Percentiles rank a stretch among this genome's conserved stretches.
These are phyloP conservation scores for Lasius platythorax DNA, from an alignment of 2,888 invertebrate genomes.

Conservation along the genomic window DNA sequence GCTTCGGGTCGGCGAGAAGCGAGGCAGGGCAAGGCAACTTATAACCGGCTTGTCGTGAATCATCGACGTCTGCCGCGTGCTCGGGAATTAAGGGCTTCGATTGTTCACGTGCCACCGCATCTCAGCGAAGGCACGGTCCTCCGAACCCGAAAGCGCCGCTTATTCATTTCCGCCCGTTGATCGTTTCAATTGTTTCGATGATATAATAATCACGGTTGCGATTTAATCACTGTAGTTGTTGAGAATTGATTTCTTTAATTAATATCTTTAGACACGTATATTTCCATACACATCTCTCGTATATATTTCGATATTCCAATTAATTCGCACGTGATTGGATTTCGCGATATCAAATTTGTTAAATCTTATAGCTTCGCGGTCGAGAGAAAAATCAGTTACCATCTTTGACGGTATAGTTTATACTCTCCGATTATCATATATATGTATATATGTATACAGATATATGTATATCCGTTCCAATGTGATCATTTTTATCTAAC, in stretches of 20 bases:
- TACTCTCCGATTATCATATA: background rate
- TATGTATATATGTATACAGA: too few relatives aligned
- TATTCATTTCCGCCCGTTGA: background rate
- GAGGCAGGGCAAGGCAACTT: background rate
- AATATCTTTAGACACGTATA: background rate
- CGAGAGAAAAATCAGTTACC: background rate
- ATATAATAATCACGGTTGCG: slow-evolving; percentile 17
- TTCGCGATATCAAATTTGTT: background rate
- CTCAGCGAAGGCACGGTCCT: background rate
- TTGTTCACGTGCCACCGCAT: slow-evolving; percentile 57
- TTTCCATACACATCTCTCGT: background rate
- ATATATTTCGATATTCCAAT: background rate
- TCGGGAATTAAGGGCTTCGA: slow-evolving; percentile 71
- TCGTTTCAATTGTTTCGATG: slow-evolving; percentile 15
- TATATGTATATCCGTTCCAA: background rate
- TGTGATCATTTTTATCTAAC: background rate
- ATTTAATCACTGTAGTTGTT: background rate
- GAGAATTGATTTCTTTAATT: background rate
- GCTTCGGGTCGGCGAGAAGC: slow-evolving; percentile 3
- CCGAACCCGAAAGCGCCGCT: background rate
- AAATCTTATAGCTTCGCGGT: background rate
- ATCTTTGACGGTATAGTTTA: background rate
- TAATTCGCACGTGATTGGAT: background rate
- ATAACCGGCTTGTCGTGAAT: slow-evolving; percentile 70
- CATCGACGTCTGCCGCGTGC: slow-evolving; percentile 70